phyloP scores from a whole-genome alignment of 2,797 vertebrate species.

The Siniperca obscura region DNA sequence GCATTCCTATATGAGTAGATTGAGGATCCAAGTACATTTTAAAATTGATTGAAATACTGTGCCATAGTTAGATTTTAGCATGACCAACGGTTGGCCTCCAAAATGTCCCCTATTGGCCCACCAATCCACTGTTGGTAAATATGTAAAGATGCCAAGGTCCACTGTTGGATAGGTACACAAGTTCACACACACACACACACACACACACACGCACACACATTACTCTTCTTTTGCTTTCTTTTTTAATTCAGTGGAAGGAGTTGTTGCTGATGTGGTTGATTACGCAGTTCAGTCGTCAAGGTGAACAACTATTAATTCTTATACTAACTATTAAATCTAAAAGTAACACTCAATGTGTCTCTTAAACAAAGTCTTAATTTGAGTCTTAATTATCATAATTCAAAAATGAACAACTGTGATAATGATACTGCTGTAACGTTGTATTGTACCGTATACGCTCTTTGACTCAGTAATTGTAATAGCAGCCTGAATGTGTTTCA shows the following conservation, averaged over 20 bases:
- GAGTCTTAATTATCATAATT: background rate
- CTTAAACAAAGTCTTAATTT: no score
- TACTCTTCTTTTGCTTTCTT: background rate
- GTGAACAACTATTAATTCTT: background rate
- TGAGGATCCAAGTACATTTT: background rate
- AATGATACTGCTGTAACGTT: background rate
- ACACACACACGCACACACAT: background rate
- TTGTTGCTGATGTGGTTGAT: background rate
- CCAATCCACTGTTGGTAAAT: background rate
- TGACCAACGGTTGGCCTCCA: no score
- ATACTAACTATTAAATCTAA: background rate
- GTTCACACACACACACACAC: background rate
- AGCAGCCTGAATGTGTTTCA: background rate
- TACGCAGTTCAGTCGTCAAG: background rate
- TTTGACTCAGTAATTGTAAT: background rate
- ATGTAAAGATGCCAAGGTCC: background rate
- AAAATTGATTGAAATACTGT: background rate
- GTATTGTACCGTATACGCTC: no score
- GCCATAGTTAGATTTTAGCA: background rate
- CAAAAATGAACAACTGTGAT: background rate
- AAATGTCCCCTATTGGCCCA: background rate
- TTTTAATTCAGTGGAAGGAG: constrained; percentile 3
- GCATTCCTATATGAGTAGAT: background rate
- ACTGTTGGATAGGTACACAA: background rate
- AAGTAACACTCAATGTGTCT: background rate